Conservation (phyloP, 2,113 vertebrate genomes). For the Salvelinus alpinus region DNA sequence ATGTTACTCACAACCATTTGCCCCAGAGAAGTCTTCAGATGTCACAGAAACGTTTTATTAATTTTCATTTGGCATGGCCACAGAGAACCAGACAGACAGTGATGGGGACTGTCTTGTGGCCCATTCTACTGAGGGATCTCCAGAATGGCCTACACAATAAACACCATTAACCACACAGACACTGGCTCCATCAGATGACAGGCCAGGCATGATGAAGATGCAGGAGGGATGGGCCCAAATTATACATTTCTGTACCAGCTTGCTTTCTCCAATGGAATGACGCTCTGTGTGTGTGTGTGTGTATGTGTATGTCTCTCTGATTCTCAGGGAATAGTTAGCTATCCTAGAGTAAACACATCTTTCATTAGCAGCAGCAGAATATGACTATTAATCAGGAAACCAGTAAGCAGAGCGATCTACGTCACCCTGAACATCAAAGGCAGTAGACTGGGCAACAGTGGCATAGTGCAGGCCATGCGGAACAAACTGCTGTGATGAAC, state of each 20-base stretch:
- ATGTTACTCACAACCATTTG: conserved; percentile 2
- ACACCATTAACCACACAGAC: conserved; percentile 39
- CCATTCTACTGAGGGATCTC: conserved; percentile 14
- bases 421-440: conserved; percentile 35
- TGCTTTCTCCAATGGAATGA: conserved; percentile 11
- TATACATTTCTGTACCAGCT: conserved; percentile 30
- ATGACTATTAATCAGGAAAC: conserved; percentile 49
- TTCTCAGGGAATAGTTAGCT: conserved; percentile 17
- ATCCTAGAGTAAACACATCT: conserved; percentile 47
- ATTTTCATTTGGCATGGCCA: conserved; percentile 48
- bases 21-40: conserved; percentile 41
- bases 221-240: conserved; percentile 38
- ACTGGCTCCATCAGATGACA: conserved; percentile 17
- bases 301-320: conserved; percentile 6
- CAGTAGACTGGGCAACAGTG: conserved; percentile 15
- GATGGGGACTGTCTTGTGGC: no score
- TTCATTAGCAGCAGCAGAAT: conserved; percentile 41
- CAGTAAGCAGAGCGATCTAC: conserved; percentile 42
- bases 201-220: conserved; percentile 19
- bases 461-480: conserved; percentile 19
- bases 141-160: conserved; percentile 39
- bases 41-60: conserved; percentile 27
- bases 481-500: conserved; percentile 25
- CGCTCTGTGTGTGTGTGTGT: conserved; percentile 22
- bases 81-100: conserved; percentile 45